A percentile compares a stretch with the other conserved stretches of the same genome.
Evolutionary conservation across 2,113 vertebrate species (phyloP).

Genomic region (Crotalus helleri): DNA sequence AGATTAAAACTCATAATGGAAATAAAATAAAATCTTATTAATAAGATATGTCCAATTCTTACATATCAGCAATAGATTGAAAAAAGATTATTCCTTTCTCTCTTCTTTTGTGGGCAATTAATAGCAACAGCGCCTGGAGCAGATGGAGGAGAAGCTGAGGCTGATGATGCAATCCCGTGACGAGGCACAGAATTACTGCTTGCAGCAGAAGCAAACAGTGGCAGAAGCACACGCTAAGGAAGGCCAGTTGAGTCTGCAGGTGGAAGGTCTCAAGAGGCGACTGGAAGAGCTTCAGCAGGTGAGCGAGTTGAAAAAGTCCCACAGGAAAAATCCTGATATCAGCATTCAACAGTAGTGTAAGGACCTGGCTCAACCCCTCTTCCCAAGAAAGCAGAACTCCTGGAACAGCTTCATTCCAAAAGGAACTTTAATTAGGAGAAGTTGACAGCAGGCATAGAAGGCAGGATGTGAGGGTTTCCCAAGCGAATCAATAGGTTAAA

Average conservation of each 20-base stretch:
- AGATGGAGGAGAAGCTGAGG: conserved; percentile 86
- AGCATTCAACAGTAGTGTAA: neutral
- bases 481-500: no score
- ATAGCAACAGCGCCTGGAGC: conserved; percentile 81
- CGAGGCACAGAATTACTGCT: conserved; percentile 78
- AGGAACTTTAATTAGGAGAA: no score
- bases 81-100: neutral
- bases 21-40: neutral
- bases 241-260: conserved; percentile 74
- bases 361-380: no score
- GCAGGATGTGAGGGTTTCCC: no score
- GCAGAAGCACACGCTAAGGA: conserved; percentile 79
- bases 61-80: neutral
- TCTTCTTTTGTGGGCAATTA: neutral
- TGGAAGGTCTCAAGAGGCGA: conserved; percentile 74
- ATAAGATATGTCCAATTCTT: neutral
- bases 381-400: no score
- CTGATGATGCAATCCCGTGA: conserved; percentile 77
- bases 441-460: no score
- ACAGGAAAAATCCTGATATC: neutral
- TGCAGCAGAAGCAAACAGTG: conserved; percentile 83
- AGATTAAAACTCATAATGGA: neutral
- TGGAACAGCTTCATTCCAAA: no score
- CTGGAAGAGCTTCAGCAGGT: conserved; percentile 90
- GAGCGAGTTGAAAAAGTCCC: neutral